Base-by-base conservation (phyloP, 2,888 invertebrate genomes). In the Drosophila sordidapex region DNA sequence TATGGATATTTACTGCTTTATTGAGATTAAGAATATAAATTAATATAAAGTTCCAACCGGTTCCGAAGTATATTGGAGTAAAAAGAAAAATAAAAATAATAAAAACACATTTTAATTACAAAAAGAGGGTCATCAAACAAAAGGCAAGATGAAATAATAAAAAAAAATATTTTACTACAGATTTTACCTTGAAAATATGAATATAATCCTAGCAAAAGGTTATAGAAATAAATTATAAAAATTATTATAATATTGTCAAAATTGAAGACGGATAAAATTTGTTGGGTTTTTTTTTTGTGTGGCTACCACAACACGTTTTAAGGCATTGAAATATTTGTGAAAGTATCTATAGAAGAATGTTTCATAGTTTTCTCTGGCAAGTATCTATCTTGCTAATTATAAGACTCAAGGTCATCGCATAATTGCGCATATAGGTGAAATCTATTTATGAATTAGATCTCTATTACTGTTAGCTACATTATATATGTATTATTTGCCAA, bases 371-470 rank as follows among this genome's bases (percentile, higher is more conserved):
- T 25, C 49, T 11, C 61, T 40, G 31, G 27, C n/a, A 43, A 54
- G 25, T 48, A 36, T 48, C 40, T 43, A 25, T 65, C 21, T 11
- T 7, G 31, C 56, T 68, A 53, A 70, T 59, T 72, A 61, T 57
- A 76, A 51, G 40, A 21, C 18, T 62, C 63, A 70, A 64, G 70
- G 74, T 52, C 48, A 57, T 35, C 31, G 49, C 58, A 72, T 72
- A 76, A 66, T 65, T 61, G 52, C 46, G 57, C 61, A 43, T 38
- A 56, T 54, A 18, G 40, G 54, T 18, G 8, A 48, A 31, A 38
- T 35, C 18, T 35, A 33, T 56, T 13, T 21, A 13, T 7, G 7
- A 49, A 3, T 8, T 40, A 21, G 40, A 13, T 6, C 6, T 53
- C 38, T 18, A 7, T 66, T 25, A 18, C 15, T 25, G 11, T 15